A percentile compares a stretch with the other conserved stretches of the same genome.
These are phyloP conservation scores for Cataglyphis albicans DNA, from an alignment of 2,888 invertebrate species.

Conservation along the genomic window DNA sequence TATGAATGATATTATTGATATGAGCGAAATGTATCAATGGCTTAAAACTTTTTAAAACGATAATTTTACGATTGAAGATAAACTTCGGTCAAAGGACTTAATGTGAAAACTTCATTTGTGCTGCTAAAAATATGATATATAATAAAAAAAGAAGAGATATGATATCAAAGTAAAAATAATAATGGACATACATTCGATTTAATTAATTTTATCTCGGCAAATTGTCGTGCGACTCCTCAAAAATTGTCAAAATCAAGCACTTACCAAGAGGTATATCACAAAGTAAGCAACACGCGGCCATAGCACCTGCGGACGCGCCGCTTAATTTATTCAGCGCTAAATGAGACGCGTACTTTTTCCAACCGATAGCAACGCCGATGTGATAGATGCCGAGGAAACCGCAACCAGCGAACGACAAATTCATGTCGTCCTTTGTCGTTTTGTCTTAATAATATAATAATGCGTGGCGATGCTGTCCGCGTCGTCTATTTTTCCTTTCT, in stretches of 20 bases:
- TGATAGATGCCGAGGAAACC: conserved; percentile 99
- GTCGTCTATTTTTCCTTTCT: not conserved
- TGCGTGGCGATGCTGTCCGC: not conserved
- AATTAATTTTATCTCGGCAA: not conserved
- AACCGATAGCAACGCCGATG: conserved; percentile 98
- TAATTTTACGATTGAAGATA: no score
- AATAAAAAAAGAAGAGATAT: no score
- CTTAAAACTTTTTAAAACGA: no score
- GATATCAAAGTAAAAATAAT: no score
- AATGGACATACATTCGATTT: not conserved
- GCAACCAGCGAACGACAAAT: conserved; percentile 99
- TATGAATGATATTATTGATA: no score
- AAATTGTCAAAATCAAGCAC: conserved; percentile 79
- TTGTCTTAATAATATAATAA: not conserved
- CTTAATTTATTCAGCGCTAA: conserved; percentile 95
- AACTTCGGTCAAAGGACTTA: no score
- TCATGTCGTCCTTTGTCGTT: conserved; percentile 87
- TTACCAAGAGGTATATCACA: conserved; percentile 96
- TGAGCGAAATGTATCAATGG: no score
- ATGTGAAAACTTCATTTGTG: no score
- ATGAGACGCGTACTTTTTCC: conserved; percentile 98
- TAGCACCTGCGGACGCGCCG: conserved; percentile 98
- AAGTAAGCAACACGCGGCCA: conserved; percentile 95
- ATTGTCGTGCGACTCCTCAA: not conserved
- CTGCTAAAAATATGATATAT: no score